Conservation (phyloP, 2,888 invertebrate genomes). For the Operophtera brumata region DNA sequence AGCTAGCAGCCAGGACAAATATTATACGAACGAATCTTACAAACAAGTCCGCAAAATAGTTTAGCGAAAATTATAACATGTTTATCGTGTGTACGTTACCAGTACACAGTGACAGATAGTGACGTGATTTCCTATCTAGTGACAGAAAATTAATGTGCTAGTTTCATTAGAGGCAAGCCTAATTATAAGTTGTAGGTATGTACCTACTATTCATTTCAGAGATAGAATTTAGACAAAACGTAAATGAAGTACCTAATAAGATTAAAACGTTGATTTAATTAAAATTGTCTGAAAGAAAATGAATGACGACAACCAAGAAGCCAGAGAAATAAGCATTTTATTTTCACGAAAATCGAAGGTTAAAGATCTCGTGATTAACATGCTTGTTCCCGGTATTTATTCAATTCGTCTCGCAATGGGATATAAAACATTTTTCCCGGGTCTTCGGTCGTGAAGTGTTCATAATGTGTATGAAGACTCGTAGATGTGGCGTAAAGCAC, state of each 20-base stretch:
- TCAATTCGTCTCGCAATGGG: not conserved
- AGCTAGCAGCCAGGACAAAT: too few relatives aligned
- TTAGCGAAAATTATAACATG: not conserved
- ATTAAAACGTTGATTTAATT: not conserved
- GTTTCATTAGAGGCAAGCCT: too few relatives aligned
- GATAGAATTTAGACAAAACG: not conserved
- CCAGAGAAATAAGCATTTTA: not conserved
- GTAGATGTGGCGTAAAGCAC: conserved; percentile 38
- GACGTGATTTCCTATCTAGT: too few relatives aligned
- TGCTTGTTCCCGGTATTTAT: not conserved
- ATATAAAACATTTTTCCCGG: conserved; percentile 33
- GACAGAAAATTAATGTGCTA: too few relatives aligned
- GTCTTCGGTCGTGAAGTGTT: conserved; percentile 39
- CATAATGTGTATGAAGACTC: conserved; percentile 43
- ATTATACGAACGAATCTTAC: too few relatives aligned
- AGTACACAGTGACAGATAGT: too few relatives aligned
- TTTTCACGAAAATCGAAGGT: not conserved
- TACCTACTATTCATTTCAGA: not conserved
- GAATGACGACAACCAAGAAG: not conserved
- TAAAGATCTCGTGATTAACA: not conserved
- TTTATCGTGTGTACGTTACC: not conserved
- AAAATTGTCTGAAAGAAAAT: not conserved
- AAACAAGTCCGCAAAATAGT: too few relatives aligned
- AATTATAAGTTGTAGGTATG: too few relatives aligned
- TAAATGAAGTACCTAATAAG: not conserved